Conservation (phyloP, 2,797 vertebrate genomes). For the Notolabrus celidotus region DNA sequence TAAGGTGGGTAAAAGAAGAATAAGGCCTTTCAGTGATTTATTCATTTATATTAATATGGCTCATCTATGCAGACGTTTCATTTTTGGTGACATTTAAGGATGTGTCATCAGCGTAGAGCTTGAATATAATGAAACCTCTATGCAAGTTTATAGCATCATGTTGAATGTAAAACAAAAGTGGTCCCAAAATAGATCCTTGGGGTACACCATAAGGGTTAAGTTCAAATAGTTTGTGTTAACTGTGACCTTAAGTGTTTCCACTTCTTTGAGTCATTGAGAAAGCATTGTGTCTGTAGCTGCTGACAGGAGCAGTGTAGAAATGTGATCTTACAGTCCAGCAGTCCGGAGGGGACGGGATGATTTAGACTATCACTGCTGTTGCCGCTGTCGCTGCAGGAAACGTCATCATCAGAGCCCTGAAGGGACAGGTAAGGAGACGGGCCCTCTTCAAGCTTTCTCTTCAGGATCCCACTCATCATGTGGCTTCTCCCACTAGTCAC, state of each 20-base stretch:
- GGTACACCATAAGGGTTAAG: neutral
- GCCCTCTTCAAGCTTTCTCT: slow-evolving; percentile 91
- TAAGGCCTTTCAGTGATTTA: neutral
- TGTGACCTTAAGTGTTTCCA: neutral
- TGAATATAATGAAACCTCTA: too few species aligned
- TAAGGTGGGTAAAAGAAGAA: neutral
- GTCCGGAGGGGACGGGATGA: slow-evolving; percentile 87
- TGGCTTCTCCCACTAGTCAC: slow-evolving; percentile 46
- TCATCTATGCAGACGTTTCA: too few species aligned
- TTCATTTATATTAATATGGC: neutral
- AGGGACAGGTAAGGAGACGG: slow-evolving; percentile 89
- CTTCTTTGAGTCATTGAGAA: too few species aligned
- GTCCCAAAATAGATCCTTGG: neutral
- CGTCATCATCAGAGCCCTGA: slow-evolving; percentile 88
- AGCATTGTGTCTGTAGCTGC: neutral
- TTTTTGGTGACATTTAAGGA: neutral
- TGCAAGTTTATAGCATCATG: too few species aligned
- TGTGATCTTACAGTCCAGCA: slow-evolving; percentile 88
- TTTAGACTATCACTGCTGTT: slow-evolving; percentile 95
- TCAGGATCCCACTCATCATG: slow-evolving; percentile 90
- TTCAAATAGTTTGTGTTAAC: too few species aligned
- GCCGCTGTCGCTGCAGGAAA: slow-evolving; percentile 91
- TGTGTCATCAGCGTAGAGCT: neutral
- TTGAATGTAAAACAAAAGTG: slow-evolving; percentile 3
- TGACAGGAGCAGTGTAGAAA: neutral